phyloP scores from a whole-genome alignment of 2,113 vertebrate species.

The Rhadina sibilatrix region DNA sequence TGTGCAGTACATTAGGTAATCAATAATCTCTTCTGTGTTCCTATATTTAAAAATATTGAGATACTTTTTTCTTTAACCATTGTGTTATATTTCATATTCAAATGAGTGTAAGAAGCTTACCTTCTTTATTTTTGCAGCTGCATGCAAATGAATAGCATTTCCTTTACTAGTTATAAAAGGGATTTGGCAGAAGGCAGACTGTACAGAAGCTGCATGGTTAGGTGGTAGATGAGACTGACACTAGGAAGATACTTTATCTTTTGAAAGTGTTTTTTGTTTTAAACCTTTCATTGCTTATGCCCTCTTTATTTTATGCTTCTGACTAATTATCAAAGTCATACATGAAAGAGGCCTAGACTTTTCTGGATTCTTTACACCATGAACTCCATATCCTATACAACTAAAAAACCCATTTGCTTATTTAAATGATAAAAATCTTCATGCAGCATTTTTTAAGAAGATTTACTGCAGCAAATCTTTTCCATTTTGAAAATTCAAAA shows the following conservation, averaged over 20 bases:
- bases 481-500: not conserved
- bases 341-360: not conserved
- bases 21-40: not conserved
- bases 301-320: not conserved
- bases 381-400: not conserved
- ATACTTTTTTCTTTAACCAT: not conserved
- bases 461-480: not conserved
- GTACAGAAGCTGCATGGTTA: not conserved
- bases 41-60: not conserved
- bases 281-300: not conserved
- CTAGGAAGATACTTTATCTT: not conserved
- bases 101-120: conserved; percentile 6
- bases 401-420: not conserved
- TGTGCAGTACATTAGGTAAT: not conserved
- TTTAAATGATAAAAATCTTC: not conserved
- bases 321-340: not conserved
- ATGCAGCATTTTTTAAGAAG: not conserved
- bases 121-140: conserved; percentile 23
- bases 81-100: not conserved
- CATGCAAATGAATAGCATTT: conserved; percentile 11
- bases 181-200: not conserved
- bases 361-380: not conserved
- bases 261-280: not conserved
- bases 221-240: not conserved
- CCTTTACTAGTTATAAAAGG: not conserved